These are phyloP conservation scores for Drosophila falleni DNA, from an alignment of 2,888 invertebrate genomes.

Conservation along the genomic window DNA sequence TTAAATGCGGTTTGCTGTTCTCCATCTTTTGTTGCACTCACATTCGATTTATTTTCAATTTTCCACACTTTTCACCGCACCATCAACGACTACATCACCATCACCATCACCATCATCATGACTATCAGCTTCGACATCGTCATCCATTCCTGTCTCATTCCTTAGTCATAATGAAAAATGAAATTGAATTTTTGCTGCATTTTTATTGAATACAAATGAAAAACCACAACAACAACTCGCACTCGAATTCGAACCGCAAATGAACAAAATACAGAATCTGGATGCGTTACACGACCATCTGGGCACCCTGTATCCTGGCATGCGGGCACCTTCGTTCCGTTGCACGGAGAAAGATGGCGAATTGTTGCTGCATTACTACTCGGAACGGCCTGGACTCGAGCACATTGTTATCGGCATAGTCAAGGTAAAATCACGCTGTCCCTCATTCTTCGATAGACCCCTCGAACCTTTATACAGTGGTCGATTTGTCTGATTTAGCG, in stretches of 20 bases:
- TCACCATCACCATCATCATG: slow-evolving; percentile 18
- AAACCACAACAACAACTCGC: slow-evolving; percentile 47
- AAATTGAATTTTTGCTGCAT: slow-evolving; percentile 79
- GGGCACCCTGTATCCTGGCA: slow-evolving; percentile 96
- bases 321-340: slow-evolving; percentile 97
- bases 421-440: slow-evolving; percentile 88
- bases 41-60: slow-evolving; percentile 83
- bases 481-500: no score
- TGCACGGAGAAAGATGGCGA: slow-evolving; percentile 97
- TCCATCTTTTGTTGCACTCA: slow-evolving; percentile 75
- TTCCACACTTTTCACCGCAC: slow-evolving; percentile 74
- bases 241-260: slow-evolving; percentile 36
- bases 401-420: slow-evolving; percentile 99
- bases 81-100: slow-evolving; percentile 34
- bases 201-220: slow-evolving; percentile 44
- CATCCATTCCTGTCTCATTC: slow-evolving; percentile 47
- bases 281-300: slow-evolving; percentile 98
- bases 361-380: slow-evolving; percentile 97
- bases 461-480: no score
- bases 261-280: slow-evolving; percentile 89
- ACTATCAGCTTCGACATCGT: slow-evolving; percentile 13
- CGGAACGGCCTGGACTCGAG: slow-evolving; percentile 96
- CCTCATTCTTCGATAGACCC: background rate
- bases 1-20: slow-evolving; percentile 33
- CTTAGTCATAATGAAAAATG: slow-evolving; percentile 79